Conservation (phyloP, 2,113 vertebrate genomes). For the Takifugu flavidus region DNA sequence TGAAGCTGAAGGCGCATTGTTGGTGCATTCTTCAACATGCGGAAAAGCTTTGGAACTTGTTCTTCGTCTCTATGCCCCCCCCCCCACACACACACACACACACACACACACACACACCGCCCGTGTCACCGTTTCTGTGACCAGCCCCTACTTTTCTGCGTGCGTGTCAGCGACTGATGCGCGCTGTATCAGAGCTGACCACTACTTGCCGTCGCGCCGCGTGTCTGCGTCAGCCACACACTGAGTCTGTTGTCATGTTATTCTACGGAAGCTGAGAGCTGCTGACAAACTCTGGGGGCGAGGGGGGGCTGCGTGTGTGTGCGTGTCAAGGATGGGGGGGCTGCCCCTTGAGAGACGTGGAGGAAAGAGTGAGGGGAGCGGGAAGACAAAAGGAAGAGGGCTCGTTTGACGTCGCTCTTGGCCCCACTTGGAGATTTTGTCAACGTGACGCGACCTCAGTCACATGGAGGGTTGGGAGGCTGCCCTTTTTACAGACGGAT, state of each 20-base stretch:
- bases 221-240: conserved; percentile 68
- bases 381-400: conserved; percentile 60
- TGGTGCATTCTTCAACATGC: conserved; percentile 66
- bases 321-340: conserved; percentile 14
- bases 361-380: conserved; percentile 40
- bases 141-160: conserved; percentile 33
- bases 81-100: too few species aligned
- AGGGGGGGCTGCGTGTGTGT: conserved; percentile 9
- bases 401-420: conserved; percentile 48
- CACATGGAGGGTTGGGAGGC: conserved; percentile 30
- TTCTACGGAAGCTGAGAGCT: conserved; percentile 67
- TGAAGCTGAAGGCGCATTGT: conserved; percentile 45
- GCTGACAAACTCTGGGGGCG: conserved; percentile 66
- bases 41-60: conserved; percentile 28
- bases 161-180: conserved; percentile 33
- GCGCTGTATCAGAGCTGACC: conserved; percentile 55
- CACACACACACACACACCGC: too few species aligned
- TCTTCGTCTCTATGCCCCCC: too few species aligned
- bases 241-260: conserved; percentile 63
- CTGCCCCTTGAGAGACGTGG: conserved; percentile 4
- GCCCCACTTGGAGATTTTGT: conserved; percentile 42
- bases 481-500: conserved; percentile 45
- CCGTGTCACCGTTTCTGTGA: conserved; percentile 6
- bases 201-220: conserved; percentile 55
- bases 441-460: conserved; percentile 49